Evolutionary conservation across 2,797 vertebrate genomes (phyloP).

Genomic region (Ficedula albicollis): DNA sequence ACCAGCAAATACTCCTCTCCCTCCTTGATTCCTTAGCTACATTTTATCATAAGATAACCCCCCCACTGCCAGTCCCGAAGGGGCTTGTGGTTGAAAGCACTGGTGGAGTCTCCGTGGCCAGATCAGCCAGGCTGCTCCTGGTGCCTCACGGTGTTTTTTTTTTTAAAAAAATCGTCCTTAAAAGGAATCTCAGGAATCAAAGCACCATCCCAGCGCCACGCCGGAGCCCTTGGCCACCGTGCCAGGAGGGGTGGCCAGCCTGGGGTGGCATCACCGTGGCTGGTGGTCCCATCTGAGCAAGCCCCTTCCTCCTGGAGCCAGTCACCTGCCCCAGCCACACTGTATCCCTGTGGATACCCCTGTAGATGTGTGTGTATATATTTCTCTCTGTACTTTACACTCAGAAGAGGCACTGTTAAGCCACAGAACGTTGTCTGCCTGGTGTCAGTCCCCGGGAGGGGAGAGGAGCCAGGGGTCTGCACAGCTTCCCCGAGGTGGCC

Average conservation of each 20-base stretch:
- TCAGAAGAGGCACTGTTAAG: background rate
- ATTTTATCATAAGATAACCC: background rate
- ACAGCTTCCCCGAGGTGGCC: background rate
- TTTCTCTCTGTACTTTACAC: background rate
- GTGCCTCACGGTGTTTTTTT: background rate
- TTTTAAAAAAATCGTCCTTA: conserved; percentile 1
- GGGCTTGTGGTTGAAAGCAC: background rate
- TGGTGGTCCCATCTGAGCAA: accelerated
- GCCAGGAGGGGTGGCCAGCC: background rate
- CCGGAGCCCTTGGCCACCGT: accelerated
- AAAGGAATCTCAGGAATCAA: conserved; percentile 54
- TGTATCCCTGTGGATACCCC: accelerated
- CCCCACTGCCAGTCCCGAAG: background rate
- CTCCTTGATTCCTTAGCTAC: background rate
- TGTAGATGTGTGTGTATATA: background rate
- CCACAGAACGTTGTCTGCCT: accelerated
- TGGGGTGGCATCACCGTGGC: accelerated
- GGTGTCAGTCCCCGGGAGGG: background rate
- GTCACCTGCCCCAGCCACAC: background rate
- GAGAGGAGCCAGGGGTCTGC: background rate
- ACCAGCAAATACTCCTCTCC: background rate
- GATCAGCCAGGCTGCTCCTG: background rate
- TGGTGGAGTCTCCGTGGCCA: background rate
- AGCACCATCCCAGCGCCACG: accelerated
- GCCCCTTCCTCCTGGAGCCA: background rate